These are phyloP conservation scores for Epinephelus awoara DNA, from an alignment of 2,797 vertebrate species.

Conservation along the genomic window DNA sequence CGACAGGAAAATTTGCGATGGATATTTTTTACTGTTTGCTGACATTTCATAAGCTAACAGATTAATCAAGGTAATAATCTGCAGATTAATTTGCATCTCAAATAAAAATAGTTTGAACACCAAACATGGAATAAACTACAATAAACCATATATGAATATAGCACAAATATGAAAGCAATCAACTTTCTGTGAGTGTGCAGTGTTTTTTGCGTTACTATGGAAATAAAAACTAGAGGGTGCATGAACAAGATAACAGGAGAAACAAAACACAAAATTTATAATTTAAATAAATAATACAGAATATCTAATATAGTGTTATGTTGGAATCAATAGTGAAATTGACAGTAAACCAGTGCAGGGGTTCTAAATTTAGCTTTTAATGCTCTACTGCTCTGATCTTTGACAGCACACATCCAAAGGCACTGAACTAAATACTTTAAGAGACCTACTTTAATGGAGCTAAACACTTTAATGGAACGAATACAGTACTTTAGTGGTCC, in stretches of 20 bases:
- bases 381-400: constrained; percentile 31
- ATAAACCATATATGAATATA: not conserved
- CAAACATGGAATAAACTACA: not conserved
- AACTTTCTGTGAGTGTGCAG: not conserved
- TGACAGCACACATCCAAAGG: constrained; percentile 33
- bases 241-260: not conserved
- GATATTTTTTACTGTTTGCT: too few relatives aligned
- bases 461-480: constrained; percentile 48
- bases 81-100: not conserved
- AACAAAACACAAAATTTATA: not conserved
- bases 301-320: not conserved
- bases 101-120: not conserved
- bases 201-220: not conserved
- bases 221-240: not conserved
- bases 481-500: constrained; percentile 31
- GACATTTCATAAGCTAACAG: too few relatives aligned
- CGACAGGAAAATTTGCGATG: too few relatives aligned
- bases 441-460: constrained; percentile 42
- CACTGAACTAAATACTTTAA: constrained; percentile 44
- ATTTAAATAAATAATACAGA: constrained; percentile 20
- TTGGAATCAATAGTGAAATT: constrained; percentile 31
- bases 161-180: not conserved
- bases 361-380: constrained; percentile 56
- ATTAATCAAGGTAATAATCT: too few relatives aligned
- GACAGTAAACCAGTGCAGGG: constrained; percentile 32